phyloP scores from a whole-genome alignment of 2,888 invertebrate genomes.

The Sinhomidia bicolor region DNA sequence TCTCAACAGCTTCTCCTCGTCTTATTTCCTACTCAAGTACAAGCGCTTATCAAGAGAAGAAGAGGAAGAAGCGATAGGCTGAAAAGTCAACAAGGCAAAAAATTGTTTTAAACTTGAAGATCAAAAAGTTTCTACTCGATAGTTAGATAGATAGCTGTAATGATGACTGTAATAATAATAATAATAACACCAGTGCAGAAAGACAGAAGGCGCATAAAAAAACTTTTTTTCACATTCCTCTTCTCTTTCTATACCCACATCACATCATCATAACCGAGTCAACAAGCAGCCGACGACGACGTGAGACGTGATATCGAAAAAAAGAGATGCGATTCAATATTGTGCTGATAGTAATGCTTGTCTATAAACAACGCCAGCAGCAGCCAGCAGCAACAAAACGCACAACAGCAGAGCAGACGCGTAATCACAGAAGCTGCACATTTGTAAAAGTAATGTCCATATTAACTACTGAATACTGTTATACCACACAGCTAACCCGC shows the following conservation, averaged over 20 bases:
- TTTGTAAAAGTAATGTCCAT: slow-evolving; percentile 21
- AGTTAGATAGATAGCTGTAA: slow-evolving; percentile 19
- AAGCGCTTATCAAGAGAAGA: slow-evolving; percentile 30
- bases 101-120: slow-evolving; percentile 62
- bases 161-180: background rate
- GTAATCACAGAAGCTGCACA: slow-evolving; percentile 59
- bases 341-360: background rate
- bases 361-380: slow-evolving; percentile 44
- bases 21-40: slow-evolving; percentile 41
- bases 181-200: background rate
- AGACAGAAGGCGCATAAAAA: slow-evolving; percentile 33
- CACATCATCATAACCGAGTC: slow-evolving; percentile 20
- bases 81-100: slow-evolving; percentile 68
- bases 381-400: too few relatives aligned
- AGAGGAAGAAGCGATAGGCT: slow-evolving; percentile 37
- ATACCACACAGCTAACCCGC: background rate
- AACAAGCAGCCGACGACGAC: slow-evolving; percentile 6
- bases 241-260: slow-evolving; percentile 11
- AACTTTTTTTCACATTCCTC: slow-evolving; percentile 21
- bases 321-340: background rate
- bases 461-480: slow-evolving; percentile 5
- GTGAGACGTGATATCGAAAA: slow-evolving; percentile 28
- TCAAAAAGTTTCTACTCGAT: slow-evolving; percentile 51
- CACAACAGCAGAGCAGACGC: too few relatives aligned
- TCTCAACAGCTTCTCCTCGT: background rate